Evolutionary conservation across 1,140 invertebrate genomes (phyloP), one percentile per base, ranked within the genome.

Genomic region (Apis dorsata): DNA sequence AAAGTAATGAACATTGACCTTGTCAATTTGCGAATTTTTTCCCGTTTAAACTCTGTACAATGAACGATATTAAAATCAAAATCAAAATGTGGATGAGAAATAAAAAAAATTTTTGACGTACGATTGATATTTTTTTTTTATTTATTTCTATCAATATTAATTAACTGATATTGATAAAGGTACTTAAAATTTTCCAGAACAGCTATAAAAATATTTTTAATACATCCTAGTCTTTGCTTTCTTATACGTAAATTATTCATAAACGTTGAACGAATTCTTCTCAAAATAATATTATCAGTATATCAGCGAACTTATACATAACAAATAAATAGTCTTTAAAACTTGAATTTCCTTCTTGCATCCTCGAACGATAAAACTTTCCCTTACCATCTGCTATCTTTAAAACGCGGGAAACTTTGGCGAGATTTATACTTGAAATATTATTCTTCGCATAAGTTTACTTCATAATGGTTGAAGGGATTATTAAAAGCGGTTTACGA

Each of bases 1-100:
- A 73, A 83, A 84, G 68, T 89, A 82, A 76, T 70, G 49, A 13
- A 0, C 62, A 57, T 2, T 24, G n/a, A 21, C 65, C 66, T 78
- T 78, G 70, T 82, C 57, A 74, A 55, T 62, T 24, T 53, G 44
- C 12, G n/a, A 63, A 78, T 82, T 78, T 78, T 28, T 4, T 51
- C 3, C 59, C 8, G 34, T 44, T 44, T 44, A 44, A 44, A 44
- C 34, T 28, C 57, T 34, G 57, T 70, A 55, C 53, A 55, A 78
- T 51, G 5, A 63, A 63, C 13, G 24, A 63, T 63, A 44, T 44
- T 4, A 44, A 7, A 44, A 34, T 34, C 34, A 4, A 4, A 34
- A 44, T 44, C 34, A 44, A 34, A 34, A 44, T 34, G 7, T 12
- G 11, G 59, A 44, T 44, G 34, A 44, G 34, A 44, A 44, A 4